Conservation (phyloP, 2,888 invertebrate genomes). For the Acanthosepion esculentum region DNA sequence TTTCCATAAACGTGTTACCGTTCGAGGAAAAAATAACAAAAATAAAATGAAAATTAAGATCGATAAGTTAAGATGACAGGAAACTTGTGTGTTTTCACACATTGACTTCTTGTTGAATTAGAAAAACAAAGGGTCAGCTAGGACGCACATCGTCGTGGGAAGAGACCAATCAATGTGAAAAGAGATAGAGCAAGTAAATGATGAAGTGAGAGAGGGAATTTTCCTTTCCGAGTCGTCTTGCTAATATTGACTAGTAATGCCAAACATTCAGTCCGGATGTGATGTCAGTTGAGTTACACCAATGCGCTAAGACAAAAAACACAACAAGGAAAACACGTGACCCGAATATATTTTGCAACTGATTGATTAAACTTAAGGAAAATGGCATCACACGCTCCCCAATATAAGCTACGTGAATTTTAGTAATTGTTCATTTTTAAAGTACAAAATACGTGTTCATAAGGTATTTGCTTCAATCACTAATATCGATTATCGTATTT, state of each 20-base stretch:
- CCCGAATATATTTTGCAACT: too few relatives aligned
- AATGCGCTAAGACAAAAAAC: background rate
- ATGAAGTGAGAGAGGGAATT: background rate
- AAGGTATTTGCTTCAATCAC: too few relatives aligned
- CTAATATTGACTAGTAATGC: background rate
- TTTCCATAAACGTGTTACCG: too few relatives aligned
- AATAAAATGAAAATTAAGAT: too few relatives aligned
- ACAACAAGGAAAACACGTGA: too few relatives aligned
- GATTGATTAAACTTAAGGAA: too few relatives aligned
- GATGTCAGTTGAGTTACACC: background rate
- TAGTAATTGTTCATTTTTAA: too few relatives aligned
- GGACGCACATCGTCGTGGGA: background rate
- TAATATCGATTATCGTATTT: too few relatives aligned
- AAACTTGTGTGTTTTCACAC: conserved; percentile 35
- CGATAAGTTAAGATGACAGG: background rate
- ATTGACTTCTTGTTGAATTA: conserved; percentile 33
- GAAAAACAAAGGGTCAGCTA: background rate
- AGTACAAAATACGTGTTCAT: too few relatives aligned
- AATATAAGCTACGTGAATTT: too few relatives aligned
- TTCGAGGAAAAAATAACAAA: too few relatives aligned
- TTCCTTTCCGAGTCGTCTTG: background rate
- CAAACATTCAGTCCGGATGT: background rate
- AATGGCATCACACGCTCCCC: too few relatives aligned
- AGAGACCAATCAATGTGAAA: background rate
- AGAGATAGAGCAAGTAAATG: background rate